Evolutionary conservation across 2,888 invertebrate species (phyloP), one percentile per base, ranked within the genome.

Genomic region (Taphrorychus bicolor): DNA sequence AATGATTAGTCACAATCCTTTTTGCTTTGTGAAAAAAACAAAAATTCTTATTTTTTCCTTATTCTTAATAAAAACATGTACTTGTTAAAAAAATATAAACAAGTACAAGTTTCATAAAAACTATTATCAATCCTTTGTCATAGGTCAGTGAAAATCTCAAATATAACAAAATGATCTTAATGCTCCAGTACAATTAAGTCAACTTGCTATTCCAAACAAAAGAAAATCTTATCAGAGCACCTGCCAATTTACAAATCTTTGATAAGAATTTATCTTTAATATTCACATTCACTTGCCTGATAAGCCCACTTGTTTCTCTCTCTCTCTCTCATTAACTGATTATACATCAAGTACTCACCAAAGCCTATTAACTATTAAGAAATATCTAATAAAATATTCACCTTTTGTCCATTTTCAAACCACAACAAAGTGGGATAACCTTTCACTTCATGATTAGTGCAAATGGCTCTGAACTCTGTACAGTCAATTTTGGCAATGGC

Each of bases 341-440:
- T n/a, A n/a, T n/a, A n/a, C n/a, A n/a, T n/a, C n/a, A n/a, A n/a
- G n/a, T n/a, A n/a, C n/a, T n/a, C n/a, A n/a, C n/a, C n/a, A n/a
- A n/a, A n/a, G n/a, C n/a, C n/a, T n/a, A n/a, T n/a, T n/a, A n/a
- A n/a, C n/a, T n/a, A n/a, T n/a, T n/a, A n/a, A n/a, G n/a, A n/a
- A n/a, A n/a, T 51, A 51, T 18, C 2, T n/a, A 17, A 2, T 51
- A 9, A 51, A 51, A 17, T 7, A 49, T 60, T 70, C 79, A 90
- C 91, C 84, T 91, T 91, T 81, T 92, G 89, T 14, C 96, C 96
- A 82, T 94, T 90, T 78, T 91, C 90, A 73, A 96, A 91, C 94
- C 94, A 95, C 48, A 95, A 81, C 3, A 97, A 82, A 1, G 93
- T 92, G 0, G 97, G 97, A 80, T 94, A 96, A 41, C 94, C 94